These are phyloP conservation scores for Premnoplex brunnescens DNA, from an alignment of 2,797 vertebrate species.

Conservation along the genomic window DNA sequence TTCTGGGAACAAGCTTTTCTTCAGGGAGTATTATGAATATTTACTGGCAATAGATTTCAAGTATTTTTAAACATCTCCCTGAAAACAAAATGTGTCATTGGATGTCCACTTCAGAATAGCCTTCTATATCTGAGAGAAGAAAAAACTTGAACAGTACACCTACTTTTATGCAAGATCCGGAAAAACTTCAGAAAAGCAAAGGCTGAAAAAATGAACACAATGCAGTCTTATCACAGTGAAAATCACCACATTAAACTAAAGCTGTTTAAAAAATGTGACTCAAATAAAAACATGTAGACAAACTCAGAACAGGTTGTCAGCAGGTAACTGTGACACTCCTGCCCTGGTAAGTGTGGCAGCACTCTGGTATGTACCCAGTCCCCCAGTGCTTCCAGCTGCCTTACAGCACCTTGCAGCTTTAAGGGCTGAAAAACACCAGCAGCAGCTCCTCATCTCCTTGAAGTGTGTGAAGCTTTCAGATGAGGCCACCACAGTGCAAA, in stretches of 20 bases:
- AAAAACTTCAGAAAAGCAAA: neutral
- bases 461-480: neutral
- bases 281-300: neutral
- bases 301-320: neutral
- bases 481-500: neutral
- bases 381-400: neutral
- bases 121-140: neutral
- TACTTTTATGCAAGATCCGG: neutral
- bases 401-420: neutral
- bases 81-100: constrained; percentile 19
- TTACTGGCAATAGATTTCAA: constrained; percentile 17
- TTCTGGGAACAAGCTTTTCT: constrained; percentile 50
- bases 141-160: neutral
- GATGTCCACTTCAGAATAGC: neutral
- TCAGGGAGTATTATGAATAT: constrained; percentile 31
- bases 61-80: constrained; percentile 19
- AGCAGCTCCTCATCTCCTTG: neutral
- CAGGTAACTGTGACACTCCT: neutral
- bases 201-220: neutral
- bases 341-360: accelerated
- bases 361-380: neutral
- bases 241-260: neutral
- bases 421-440: neutral
- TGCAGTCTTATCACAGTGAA: neutral
- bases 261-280: neutral